Evolutionary conservation across 1,140 invertebrate genomes (phyloP).

Genomic region (Alviniconcha marisindica): DNA sequence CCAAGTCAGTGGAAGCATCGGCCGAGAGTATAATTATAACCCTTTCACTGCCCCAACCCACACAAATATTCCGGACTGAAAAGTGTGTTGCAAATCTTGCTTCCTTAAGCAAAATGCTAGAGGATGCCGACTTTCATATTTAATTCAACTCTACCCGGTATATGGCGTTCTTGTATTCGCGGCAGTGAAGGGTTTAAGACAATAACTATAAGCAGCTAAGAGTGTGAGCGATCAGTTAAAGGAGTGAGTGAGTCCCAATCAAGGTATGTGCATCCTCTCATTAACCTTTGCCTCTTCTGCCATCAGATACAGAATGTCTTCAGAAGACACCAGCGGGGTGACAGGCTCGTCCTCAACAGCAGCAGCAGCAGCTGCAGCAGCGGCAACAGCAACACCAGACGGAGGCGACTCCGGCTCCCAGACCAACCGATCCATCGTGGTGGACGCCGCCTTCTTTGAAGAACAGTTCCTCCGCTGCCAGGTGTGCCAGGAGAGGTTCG

Average conservation of each 20-base stretch:
- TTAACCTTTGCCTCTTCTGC: background rate
- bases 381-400: background rate
- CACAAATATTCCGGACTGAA: no score
- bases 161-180: background rate
- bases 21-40: no score
- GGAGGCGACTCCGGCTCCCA: background rate
- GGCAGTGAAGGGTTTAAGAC: background rate
- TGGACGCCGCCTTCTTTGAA: constrained; percentile 69
- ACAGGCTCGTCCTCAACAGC: background rate
- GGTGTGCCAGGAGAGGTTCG: constrained; percentile 67
- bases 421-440: constrained; percentile 58
- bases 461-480: constrained; percentile 70
- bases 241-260: background rate
- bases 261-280: background rate
- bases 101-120: no score
- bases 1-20: no score
- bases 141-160: background rate
- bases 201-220: background rate
- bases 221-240: background rate
- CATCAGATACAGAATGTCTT: constrained; percentile 16
- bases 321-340: background rate
- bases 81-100: no score
- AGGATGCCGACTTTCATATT: no score
- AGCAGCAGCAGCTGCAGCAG: background rate
- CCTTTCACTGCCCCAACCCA: no score